Conservation (phyloP, 2,888 invertebrate genomes). For the Epistrophe grossulariae region DNA sequence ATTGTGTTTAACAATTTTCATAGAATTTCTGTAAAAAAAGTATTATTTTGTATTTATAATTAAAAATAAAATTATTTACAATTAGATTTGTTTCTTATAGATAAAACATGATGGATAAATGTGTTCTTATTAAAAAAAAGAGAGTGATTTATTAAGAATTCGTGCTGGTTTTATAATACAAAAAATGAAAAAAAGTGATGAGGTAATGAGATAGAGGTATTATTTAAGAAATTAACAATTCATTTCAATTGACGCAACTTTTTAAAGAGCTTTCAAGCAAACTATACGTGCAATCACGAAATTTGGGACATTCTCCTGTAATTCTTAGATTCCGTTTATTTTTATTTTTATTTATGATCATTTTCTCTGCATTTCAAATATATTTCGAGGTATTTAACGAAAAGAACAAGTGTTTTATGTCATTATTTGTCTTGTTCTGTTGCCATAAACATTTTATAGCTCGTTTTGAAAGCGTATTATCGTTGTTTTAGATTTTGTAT, state of each 20-base stretch:
- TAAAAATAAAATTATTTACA: neutral
- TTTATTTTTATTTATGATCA: no score
- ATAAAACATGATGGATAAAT: no score
- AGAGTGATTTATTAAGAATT: neutral
- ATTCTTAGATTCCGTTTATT: neutral
- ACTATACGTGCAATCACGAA: neutral
- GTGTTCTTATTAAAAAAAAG: no score
- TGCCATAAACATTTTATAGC: conserved; percentile 10
- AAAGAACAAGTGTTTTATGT: conserved; percentile 4
- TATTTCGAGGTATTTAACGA: neutral
- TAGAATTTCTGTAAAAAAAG: conserved; percentile 14
- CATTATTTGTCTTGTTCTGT: neutral
- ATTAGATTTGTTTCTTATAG: neutral
- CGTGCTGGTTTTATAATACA: neutral
- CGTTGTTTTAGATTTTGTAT: neutral
- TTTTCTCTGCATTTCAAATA: neutral
- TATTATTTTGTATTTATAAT: neutral
- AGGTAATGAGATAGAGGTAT: no score
- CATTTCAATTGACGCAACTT: neutral
- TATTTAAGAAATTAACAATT: neutral
- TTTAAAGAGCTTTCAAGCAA: neutral
- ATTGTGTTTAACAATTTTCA: neutral
- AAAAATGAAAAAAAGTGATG: no score
- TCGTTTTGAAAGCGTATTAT: neutral
- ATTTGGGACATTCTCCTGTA: neutral